These are phyloP conservation scores for Odontamblyopus rebecca DNA, from an alignment of 2,797 vertebrate genomes.

Conservation along the genomic window DNA sequence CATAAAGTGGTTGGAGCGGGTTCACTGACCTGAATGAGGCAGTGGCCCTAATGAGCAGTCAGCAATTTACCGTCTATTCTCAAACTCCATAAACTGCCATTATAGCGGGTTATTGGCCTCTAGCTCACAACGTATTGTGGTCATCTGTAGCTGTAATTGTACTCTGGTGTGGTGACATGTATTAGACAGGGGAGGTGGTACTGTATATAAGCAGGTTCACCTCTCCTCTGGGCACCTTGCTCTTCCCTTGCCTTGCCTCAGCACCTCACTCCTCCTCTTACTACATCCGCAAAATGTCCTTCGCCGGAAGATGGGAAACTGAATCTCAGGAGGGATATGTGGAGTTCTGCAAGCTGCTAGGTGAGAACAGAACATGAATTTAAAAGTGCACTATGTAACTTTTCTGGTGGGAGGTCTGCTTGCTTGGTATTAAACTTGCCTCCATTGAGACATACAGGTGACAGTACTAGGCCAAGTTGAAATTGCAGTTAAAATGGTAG, in stretches of 20 bases:
- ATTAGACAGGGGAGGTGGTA: conserved; percentile 39
- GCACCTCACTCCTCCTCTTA: conserved; percentile 38
- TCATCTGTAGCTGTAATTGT: conserved; percentile 50
- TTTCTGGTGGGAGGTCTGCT: not conserved
- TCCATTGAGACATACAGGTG: too few relatives aligned
- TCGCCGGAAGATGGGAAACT: conserved; percentile 86
- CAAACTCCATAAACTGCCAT: conserved; percentile 55
- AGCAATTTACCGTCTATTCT: conserved; percentile 53
- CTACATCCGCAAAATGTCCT: conserved; percentile 80
- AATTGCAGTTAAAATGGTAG: too few relatives aligned
- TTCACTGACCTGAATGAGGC: conserved; percentile 71
- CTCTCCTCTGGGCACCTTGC: conserved; percentile 50
- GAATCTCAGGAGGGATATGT: conserved; percentile 91
- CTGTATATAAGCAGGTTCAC: conserved; percentile 63
- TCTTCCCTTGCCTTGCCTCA: conserved; percentile 53
- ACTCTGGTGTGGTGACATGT: conserved; percentile 58
- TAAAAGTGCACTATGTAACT: not conserved
- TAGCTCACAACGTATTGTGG: conserved; percentile 32
- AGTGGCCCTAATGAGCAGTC: conserved; percentile 55
- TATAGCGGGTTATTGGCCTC: conserved; percentile 57
- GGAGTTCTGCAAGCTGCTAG: conserved; percentile 85
- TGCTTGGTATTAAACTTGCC: too few relatives aligned
- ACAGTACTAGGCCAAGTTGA: too few relatives aligned
- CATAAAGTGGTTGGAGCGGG: conserved; percentile 47
- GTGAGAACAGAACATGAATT: conserved; percentile 69